Evolutionary conservation across 2,797 vertebrate genomes (phyloP), one percentile per base, ranked within the genome.

Genomic region (Lepilemur septentrionalis): DNA sequence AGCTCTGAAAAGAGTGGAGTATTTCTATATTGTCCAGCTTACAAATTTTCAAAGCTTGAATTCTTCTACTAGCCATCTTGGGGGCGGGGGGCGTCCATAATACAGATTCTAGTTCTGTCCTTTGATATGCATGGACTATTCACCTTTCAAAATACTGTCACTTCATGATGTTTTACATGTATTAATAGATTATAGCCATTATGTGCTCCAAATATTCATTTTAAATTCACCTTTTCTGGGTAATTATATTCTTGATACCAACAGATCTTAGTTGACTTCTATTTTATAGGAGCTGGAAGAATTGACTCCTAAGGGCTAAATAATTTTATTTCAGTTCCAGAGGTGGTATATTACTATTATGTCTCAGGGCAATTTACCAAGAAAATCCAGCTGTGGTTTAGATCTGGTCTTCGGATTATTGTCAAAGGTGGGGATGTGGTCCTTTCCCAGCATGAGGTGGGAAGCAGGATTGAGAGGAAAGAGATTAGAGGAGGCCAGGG

Each of bases 251-350:
- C 9, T 89, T 79, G 69, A 79, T 67, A 72, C n/a, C 65, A 89
- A 91, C 7, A 90, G 81, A 88, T 67, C 72, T 80, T 92, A 80
- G 55, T 90, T 94, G 80, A 78, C 20, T 41, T 41, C 52, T 93
- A 73, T 67, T 81, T 96, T 96, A 83, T 10, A 93, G 79, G 69
- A 87, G 38, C 46, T 92, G 50, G 67, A 85, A 92, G 46, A 92
- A 95, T 25, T 61, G 69, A 96, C n/a, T 92, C 20, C 73, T 95
- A 92, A 93, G 92, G 46, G 38, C 13, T 57, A 87, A 75, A 80
- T 84, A 79, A 72, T 84, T 88, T 76, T 76, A 84, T 72, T 86
- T 61, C 30, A 61, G 18, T 82, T 92, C 48, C 30, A 95, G 46
- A 94, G 46, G 63, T 63, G 46, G 55, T 32, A 55, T 50, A 69